A percentile compares a stretch with the other conserved stretches of the same genome.
phyloP scores from a whole-genome alignment of 2,113 vertebrate species.

The Misgurnus anguillicaudatus region DNA sequence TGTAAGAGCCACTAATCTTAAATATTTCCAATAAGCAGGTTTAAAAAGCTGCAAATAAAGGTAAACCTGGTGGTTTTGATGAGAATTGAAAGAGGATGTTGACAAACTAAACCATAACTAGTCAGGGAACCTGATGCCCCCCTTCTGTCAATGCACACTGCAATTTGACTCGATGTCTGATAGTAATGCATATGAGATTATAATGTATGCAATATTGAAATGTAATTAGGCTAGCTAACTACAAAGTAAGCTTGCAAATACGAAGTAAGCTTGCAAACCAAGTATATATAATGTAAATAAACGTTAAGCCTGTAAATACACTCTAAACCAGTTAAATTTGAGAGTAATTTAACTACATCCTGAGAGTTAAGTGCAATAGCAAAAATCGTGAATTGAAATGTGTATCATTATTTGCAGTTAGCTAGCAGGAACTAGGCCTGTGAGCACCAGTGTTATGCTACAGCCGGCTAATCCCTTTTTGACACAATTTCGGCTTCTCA shows the following conservation, averaged over 20 bases:
- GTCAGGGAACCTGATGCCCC: background rate
- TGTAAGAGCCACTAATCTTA: background rate
- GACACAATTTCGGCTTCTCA: background rate
- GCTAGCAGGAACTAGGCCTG: slow-evolving; percentile 35
- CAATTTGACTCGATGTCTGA: background rate
- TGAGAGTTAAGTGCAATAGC: background rate
- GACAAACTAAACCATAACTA: background rate
- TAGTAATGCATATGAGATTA: background rate
- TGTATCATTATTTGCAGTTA: background rate
- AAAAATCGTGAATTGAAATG: background rate
- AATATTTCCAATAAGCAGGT: background rate
- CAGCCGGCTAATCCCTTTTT: slow-evolving; percentile 26
- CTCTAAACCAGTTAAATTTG: background rate
- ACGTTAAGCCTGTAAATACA: background rate
- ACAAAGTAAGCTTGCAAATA: background rate
- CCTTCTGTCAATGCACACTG: background rate
- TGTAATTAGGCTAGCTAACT: background rate
- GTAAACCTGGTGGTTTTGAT: background rate
- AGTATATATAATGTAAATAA: background rate
- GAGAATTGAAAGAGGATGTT: background rate
- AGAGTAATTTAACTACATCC: background rate
- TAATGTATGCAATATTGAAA: background rate
- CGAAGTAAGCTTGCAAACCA: background rate
- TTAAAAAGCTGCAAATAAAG: background rate
- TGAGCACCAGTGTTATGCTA: slow-evolving; percentile 24